Evolutionary conservation across 2,113 vertebrate genomes (phyloP), one percentile per base, ranked within the genome.

Genomic region (Hucho hucho): DNA sequence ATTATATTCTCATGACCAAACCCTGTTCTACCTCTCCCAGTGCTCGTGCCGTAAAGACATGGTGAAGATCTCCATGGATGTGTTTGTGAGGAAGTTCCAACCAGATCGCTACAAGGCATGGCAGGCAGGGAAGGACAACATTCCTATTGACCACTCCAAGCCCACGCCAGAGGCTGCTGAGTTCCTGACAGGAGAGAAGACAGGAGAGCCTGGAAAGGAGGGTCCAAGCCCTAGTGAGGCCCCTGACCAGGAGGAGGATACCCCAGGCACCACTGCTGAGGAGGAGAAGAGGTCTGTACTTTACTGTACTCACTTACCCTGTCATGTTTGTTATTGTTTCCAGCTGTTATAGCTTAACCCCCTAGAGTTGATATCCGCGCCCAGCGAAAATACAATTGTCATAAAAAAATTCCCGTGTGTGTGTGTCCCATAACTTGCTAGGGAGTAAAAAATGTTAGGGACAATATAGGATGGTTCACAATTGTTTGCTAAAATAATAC

Each of bases 31-130:
- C 53, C 2, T 67, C 71, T 20, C 69, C 9, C 88, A 99, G 98
- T 99, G 98, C 83, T 97, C 96, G 0, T 99, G 98, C 79, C 94
- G 97, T 37, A 98, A 98, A 86, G 98, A 99, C 81, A 96, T 97
- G 94, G 98, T 99, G 83, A 99, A 98, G 91, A 98, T 99, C 77
- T 97, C 97, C 72, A 99, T 99, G 97, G 98, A 99, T 3, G 94
- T 96, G 71, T 99, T 99, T 81, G 98, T 99, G 74, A 93, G 92
- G 75, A 97, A 96, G 86, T 99, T 96, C 85, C 98, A 99, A 86
- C 97, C 97, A 0, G 96, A 98, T 26, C 95, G 96, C 25, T 99
- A 99, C 87, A 97, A 96, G 83, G 93, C 96, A 28, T 99, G 98
- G 98, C 96, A 96, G 89, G 93, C 95, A 0, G 97, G 97, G 43